Evolutionary conservation across 92 coral and sea anemone species (phyloP).

Genomic region (Nematostella vectensis): DNA sequence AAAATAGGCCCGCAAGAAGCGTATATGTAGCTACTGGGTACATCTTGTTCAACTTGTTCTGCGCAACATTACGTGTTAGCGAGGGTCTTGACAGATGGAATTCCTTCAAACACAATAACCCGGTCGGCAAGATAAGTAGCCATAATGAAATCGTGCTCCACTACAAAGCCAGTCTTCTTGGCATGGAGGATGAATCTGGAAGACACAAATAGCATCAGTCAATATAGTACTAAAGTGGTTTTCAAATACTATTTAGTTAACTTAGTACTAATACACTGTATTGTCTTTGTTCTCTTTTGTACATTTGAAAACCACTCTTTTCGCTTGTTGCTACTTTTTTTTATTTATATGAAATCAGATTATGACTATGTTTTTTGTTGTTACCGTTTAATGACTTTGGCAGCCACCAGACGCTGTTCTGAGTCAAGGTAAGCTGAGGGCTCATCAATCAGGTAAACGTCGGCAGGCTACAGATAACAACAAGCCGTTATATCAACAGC

Average conservation of each 20-base stretch:
- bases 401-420: slow-evolving; percentile 97
- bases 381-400: slow-evolving; percentile 96
- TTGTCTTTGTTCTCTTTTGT: too few species aligned
- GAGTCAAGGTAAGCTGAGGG: slow-evolving; percentile 98
- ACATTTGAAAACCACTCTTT: too few species aligned
- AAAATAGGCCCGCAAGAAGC: too few species aligned
- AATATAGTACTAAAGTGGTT: neutral
- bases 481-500: too few species aligned
- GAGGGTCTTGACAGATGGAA: slow-evolving; percentile 75
- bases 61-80: too few species aligned
- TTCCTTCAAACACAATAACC: slow-evolving; percentile 96
- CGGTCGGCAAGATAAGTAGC: slow-evolving; percentile 99
- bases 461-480: slow-evolving; percentile 73
- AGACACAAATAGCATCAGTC: neutral
- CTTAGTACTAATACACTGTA: too few species aligned
- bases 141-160: slow-evolving; percentile 99
- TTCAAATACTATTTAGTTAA: neutral
- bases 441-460: slow-evolving; percentile 89
- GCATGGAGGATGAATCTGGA: slow-evolving; percentile 89
- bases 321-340: too few species aligned
- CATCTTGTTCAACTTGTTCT: too few species aligned
- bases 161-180: slow-evolving; percentile 98
- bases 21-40: too few species aligned
- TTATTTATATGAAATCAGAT: too few species aligned
- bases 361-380: neutral